Base-by-base conservation (phyloP, 1,140 invertebrate species). In the Drosophila rhopaloa region DNA sequence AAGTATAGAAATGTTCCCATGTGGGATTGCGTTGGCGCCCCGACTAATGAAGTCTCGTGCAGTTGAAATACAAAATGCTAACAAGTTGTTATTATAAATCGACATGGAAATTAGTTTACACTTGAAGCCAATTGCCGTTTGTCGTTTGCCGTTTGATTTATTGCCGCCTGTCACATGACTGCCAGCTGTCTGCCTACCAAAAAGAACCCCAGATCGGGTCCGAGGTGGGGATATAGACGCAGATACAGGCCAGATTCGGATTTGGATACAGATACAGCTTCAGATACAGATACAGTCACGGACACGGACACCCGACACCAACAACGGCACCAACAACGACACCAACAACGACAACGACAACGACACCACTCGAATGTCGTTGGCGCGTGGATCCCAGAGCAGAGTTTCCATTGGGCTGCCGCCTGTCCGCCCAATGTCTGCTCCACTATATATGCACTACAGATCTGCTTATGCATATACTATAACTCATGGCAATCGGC, bases 1-100 rank as follows among this genome's bases (percentile, higher is more conserved):
- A 9, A 58, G 37, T 59, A 24, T 41, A 24, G 41, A 43, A 59
- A 24, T 24, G 11, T 63, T 63, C 38, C 55, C 51, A 60, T 29
- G 32, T 46, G 19, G n/a, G 10, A 53, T 44, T 76, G 73, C 73
- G 61, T 76, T 76, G 73, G 72, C 73, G 73, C 73, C 48, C 41
- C 74, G 37, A 37, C 41, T 76, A 76, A 76, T 76, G 72, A 66
- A 59, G 72, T 76, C 72, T 76, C 73, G 72, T 63, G 68, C 59
- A 54, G 9, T 59, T 32, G 56, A 65, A 65, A 63, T 83, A 89
- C 84, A 89, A 89, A 89, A 89, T 89, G 84, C 84, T 89, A 89
- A 89, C 84, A 89, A 89, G 81, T 89, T 89, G 84, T 89, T 89
- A 88, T 89, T 89, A 89, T 89, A 89, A 89, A 89, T 89, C 84